These are phyloP conservation scores for Coracopsis vasa DNA, from an alignment of 2,113 vertebrate genomes.

Conservation along the genomic window DNA sequence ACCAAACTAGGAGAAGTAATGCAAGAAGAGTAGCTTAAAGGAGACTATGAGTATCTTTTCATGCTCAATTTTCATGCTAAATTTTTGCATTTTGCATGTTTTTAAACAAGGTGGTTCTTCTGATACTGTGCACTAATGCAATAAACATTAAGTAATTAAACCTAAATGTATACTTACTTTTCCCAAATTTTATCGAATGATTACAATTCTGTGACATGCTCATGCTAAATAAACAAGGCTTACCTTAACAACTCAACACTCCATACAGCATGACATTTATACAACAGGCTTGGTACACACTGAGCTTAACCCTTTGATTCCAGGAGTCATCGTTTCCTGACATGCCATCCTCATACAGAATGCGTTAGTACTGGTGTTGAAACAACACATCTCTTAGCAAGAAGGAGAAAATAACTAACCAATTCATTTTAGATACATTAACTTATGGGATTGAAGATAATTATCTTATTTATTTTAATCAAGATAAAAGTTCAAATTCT, in stretches of 20 bases:
- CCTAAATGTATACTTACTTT: constrained; percentile 14
- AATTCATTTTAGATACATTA: not conserved
- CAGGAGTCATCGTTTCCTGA: constrained; percentile 58
- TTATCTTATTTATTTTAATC: not conserved
- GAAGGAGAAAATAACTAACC: not conserved
- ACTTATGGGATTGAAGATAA: not conserved
- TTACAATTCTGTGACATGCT: constrained; percentile 39
- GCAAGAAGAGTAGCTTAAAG: not conserved
- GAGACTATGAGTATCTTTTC: not conserved
- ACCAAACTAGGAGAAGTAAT: constrained; percentile 5
- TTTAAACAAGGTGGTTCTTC: not conserved
- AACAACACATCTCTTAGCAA: not conserved
- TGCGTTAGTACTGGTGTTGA: not conserved
- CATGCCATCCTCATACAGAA: not conserved
- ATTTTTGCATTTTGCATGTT: not conserved
- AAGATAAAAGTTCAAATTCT: not conserved
- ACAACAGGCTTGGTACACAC: constrained; percentile 51
- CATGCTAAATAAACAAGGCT: constrained; percentile 59
- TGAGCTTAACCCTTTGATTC: constrained; percentile 65
- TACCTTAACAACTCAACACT: constrained; percentile 51
- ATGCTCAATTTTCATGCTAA: not conserved
- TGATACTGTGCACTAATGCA: not conserved
- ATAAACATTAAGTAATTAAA: constrained; percentile 43
- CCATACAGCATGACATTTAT: constrained; percentile 58
- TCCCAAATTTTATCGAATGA: constrained; percentile 49